Conservation (phyloP, 2,797 vertebrate genomes). For the Denticeps clupeoides region DNA sequence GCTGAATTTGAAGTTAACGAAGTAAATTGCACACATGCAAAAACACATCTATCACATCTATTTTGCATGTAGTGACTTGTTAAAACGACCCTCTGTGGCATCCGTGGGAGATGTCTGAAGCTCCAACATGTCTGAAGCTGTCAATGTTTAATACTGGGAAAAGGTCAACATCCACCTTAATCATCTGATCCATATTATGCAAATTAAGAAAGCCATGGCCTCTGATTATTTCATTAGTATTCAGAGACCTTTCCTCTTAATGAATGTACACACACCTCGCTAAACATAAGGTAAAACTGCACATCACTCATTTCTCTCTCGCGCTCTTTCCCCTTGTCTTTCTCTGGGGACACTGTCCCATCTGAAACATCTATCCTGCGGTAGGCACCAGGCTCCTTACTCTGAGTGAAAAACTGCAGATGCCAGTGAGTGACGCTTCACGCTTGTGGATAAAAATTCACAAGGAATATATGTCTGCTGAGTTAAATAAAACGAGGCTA, state of each 20-base stretch:
- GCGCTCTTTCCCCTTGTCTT: too few species aligned
- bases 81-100: neutral
- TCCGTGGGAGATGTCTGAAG: constrained; percentile 1
- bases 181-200: constrained; percentile 47
- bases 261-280: constrained; percentile 44
- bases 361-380: too few species aligned
- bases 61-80: too few species aligned
- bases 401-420: too few species aligned
- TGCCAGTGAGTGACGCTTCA: too few species aligned
- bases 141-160: constrained; percentile 34
- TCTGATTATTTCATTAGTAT: constrained; percentile 45
- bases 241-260: constrained; percentile 31
- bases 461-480: too few species aligned
- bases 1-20: neutral
- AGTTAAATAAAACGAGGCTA: too few species aligned
- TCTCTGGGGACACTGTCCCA: too few species aligned
- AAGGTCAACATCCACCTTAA: constrained; percentile 42
- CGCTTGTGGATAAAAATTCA: too few species aligned
- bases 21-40: neutral
- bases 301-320: too few species aligned
- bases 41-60: neutral
- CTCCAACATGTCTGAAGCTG: constrained; percentile 19
- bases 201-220: constrained; percentile 28
- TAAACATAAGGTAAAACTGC: too few species aligned
- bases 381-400: too few species aligned